Evolutionary conservation across 2,888 invertebrate genomes (phyloP).

Genomic region (Furcula furcula): DNA sequence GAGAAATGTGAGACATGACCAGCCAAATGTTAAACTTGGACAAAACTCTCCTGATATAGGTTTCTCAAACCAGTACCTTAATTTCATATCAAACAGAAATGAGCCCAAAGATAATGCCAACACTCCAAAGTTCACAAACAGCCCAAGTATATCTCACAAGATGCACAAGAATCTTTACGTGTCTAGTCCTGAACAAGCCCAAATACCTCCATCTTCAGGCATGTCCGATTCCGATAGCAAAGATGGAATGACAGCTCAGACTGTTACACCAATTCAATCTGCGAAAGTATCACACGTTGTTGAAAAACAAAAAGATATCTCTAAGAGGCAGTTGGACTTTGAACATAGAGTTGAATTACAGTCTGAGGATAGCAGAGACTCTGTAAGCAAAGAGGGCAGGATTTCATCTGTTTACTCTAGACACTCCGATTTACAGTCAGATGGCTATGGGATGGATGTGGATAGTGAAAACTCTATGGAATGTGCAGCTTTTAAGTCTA

Average conservation of each 20-base stretch:
- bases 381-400: slow-evolving; percentile 72
- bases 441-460: slow-evolving; percentile 76
- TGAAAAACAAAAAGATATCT: slow-evolving; percentile 73
- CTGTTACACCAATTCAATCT: slow-evolving; percentile 67
- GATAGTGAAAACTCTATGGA: slow-evolving; percentile 80
- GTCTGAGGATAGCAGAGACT: slow-evolving; percentile 77
- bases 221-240: slow-evolving; percentile 75
- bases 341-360: slow-evolving; percentile 70
- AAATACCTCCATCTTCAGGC: slow-evolving; percentile 76
- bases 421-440: slow-evolving; percentile 71
- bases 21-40: slow-evolving; percentile 61
- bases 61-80: slow-evolving; percentile 74
- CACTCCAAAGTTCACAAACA: slow-evolving; percentile 77
- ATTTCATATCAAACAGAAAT: slow-evolving; percentile 74
- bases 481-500: slow-evolving; percentile 72
- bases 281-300: slow-evolving; percentile 60
- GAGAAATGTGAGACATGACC: slow-evolving; percentile 72
- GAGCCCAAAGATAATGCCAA: slow-evolving; percentile 79
- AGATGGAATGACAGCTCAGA: slow-evolving; percentile 72
- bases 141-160: slow-evolving; percentile 75
- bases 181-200: slow-evolving; percentile 76
- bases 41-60: slow-evolving; percentile 72
- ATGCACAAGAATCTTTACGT: slow-evolving; percentile 79
- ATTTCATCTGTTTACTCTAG: slow-evolving; percentile 71
- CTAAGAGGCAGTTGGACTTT: slow-evolving; percentile 75